Evolutionary conservation across 2,888 invertebrate species (phyloP).

Genomic region (Coelogynopora nodosa): DNA sequence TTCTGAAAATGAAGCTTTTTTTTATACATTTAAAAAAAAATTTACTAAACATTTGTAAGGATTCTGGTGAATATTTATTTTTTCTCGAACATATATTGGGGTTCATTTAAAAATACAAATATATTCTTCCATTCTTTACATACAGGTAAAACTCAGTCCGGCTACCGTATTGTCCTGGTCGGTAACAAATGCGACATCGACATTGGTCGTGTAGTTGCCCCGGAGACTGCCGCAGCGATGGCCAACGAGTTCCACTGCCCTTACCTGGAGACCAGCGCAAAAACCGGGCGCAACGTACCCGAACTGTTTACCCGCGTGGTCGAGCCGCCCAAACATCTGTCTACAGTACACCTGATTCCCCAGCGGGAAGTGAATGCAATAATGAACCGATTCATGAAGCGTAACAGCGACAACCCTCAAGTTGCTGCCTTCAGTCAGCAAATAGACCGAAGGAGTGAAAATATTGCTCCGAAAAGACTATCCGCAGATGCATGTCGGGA

Average conservation of each 20-base stretch:
- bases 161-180: neutral
- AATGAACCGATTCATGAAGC: neutral
- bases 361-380: neutral
- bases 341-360: neutral
- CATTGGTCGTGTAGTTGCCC: neutral
- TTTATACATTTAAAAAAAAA: no score
- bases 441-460: neutral
- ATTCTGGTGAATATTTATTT: no score
- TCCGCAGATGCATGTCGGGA: neutral
- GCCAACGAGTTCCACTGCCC: constrained; percentile 28
- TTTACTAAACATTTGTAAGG: no score
- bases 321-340: neutral
- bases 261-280: neutral
- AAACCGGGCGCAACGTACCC: neutral
- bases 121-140: neutral
- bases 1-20: no score
- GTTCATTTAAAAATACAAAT: no score
- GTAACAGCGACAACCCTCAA: constrained; percentile 12
- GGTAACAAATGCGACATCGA: neutral
- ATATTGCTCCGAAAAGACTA: neutral
- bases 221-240: neutral
- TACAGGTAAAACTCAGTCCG: neutral
- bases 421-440: neutral
- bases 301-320: constrained; percentile 11
- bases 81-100: no score